Evolutionary conservation across 2,888 invertebrate species (phyloP).

Genomic region (Scaptomyza flava): DNA sequence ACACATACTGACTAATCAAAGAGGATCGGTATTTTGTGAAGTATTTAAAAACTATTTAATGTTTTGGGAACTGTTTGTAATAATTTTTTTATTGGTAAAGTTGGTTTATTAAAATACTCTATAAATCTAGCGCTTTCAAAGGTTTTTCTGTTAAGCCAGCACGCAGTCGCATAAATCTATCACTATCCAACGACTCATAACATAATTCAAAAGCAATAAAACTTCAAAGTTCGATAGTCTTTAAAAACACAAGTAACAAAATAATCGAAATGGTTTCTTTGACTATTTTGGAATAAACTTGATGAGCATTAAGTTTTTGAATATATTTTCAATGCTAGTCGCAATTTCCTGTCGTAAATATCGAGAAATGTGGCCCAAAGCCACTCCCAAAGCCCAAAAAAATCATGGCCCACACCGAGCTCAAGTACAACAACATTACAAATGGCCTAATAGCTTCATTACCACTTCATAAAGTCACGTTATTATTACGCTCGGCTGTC

Average conservation of each 20-base stretch:
- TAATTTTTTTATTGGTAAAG: no score
- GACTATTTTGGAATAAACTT: slow-evolving; percentile 43
- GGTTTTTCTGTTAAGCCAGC: slow-evolving; percentile 22
- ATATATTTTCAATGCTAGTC: slow-evolving; percentile 70
- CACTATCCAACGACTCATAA: slow-evolving; percentile 52
- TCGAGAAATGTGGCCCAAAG: slow-evolving; percentile 74
- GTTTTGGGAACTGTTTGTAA: no score
- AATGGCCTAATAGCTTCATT: slow-evolving; percentile 78
- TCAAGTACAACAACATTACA: slow-evolving; percentile 23
- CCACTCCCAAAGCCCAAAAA: slow-evolving; percentile 47
- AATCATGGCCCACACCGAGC: slow-evolving; percentile 3
- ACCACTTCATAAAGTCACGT: slow-evolving; percentile 83
- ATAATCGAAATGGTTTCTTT: slow-evolving; percentile 39
- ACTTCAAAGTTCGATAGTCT: slow-evolving; percentile 29
- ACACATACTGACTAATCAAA: slow-evolving; percentile 9
- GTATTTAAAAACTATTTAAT: no score
- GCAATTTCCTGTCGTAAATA: slow-evolving; percentile 82
- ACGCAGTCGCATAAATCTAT: slow-evolving; percentile 73
- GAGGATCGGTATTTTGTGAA: not conserved
- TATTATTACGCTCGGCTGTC: slow-evolving; percentile 74
- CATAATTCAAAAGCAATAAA: slow-evolving; percentile 68
- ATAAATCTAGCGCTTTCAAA: slow-evolving; percentile 35
- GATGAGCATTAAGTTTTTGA: slow-evolving; percentile 28
- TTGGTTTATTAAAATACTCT: not conserved
- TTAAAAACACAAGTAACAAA: slow-evolving; percentile 22